Evolutionary conservation across 2,797 vertebrate species (phyloP).

Genomic region (Dryobates pubescens): DNA sequence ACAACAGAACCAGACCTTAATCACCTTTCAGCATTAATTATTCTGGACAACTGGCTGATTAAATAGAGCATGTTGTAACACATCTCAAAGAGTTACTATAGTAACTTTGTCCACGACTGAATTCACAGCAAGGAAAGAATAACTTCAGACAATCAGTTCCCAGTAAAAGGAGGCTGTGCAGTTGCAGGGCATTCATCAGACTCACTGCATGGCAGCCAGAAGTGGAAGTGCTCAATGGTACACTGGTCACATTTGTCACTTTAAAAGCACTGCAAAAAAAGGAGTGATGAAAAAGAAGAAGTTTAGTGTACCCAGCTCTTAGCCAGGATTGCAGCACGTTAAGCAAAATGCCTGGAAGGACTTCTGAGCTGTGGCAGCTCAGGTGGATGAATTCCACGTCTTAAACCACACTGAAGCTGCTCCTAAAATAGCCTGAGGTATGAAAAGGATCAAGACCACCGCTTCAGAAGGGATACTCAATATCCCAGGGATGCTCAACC

Average conservation of each 20-base stretch:
- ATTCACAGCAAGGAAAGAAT: background rate
- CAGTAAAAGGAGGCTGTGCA: background rate
- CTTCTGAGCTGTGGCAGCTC: background rate
- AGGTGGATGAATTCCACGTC: background rate
- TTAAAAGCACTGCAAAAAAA: background rate
- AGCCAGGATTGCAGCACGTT: background rate
- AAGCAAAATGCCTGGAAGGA: background rate
- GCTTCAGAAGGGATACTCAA: background rate
- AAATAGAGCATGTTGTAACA: constrained; percentile 7
- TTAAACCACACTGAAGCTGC: background rate
- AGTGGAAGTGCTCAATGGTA: background rate
- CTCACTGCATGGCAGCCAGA: background rate
- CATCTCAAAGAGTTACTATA: constrained; percentile 18
- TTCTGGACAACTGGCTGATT: constrained; percentile 8
- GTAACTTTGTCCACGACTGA: constrained; percentile 17
- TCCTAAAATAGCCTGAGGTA: background rate
- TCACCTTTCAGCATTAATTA: constrained; percentile 12
- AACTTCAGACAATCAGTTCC: too few species aligned
- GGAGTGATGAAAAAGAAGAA: background rate
- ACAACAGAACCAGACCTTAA: background rate
- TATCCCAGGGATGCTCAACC: background rate
- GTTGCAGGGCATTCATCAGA: background rate
- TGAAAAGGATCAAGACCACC: background rate
- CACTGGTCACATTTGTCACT: background rate
- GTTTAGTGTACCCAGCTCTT: background rate